Evolutionary conservation across 2,888 invertebrate species (phyloP), one percentile per base, ranked within the genome.

Genomic region (Dicyrtoma fusca): DNA sequence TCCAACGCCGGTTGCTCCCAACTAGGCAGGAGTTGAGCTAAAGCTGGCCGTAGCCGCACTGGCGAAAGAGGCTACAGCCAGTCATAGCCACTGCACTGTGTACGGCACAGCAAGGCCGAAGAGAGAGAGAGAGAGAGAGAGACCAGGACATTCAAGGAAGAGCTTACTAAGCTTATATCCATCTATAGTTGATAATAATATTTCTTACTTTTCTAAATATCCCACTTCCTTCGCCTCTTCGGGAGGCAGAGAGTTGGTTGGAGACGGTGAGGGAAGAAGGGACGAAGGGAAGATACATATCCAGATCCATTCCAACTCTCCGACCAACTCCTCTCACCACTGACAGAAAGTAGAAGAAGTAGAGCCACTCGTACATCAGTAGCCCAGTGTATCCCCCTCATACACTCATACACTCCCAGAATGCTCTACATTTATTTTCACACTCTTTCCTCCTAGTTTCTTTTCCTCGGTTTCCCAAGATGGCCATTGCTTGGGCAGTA

Each of bases 201-300:
- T 63, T 63, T 63, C 23, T 21, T 14, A 1, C 1, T 1, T 1
- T 51, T 45, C 1, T 26, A 21, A 66, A 53, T 53, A 66, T 66
- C 55, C 66, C 34, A 17, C 19, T 55, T 51, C 66, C 66, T 66
- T 66, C 53, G 66, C 66, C 66, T 66, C 57, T 57, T 14, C 21
- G 17, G 53, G 17, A 53, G 3, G 13, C 6, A 49, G 49, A 49
- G 49, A 11, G 45, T 4, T 17, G 49, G 34, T 5, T 34, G 34
- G 34, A 3, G 34, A 34, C 34, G 34, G 34, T n/a, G n/a, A n/a
- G n/a, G 8, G 34, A 3, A 34, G 34, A 34, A 3, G 53, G 21
- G 8, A 8, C 34, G 34, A 8, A 34, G 34, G 3, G n/a, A n/a
- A n/a, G n/a, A n/a, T n/a, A n/a, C n/a, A n/a, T n/a, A n/a, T n/a